Percentiles rank a stretch among this genome's conserved stretches.
These are phyloP conservation scores for Noctua janthina DNA, from an alignment of 2,888 invertebrate genomes.

Conservation along the genomic window DNA sequence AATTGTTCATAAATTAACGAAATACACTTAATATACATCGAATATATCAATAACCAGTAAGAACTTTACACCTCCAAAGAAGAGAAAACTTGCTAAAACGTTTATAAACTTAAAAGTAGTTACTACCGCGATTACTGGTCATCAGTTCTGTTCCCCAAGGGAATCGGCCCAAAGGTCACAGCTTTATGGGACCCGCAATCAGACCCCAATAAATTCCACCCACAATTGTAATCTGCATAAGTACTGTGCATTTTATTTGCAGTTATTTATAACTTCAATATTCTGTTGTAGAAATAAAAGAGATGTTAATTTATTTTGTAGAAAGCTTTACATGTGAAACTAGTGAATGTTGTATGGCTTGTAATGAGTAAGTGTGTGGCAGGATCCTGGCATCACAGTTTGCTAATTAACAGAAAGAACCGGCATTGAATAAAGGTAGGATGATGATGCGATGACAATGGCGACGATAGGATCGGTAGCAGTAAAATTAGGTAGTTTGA, in stretches of 20 bases:
- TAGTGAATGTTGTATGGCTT: neutral
- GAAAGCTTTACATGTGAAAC: conserved; percentile 12
- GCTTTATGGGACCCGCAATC: conserved; percentile 68
- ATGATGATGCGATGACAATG: neutral
- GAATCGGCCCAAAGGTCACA: conserved; percentile 60
- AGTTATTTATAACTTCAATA: conserved; percentile 57
- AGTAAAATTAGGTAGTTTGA: neutral
- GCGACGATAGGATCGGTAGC: neutral
- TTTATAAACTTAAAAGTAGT: neutral
- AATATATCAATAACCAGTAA: neutral
- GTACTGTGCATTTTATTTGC: conserved; percentile 59
- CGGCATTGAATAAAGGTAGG: neutral
- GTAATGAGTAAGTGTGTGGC: neutral
- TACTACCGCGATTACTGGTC: conserved; percentile 20
- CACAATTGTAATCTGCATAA: conserved; percentile 68
- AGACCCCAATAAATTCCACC: conserved; percentile 68
- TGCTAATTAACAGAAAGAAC: neutral
- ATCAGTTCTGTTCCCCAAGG: conserved; percentile 22
- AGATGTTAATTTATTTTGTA: conserved; percentile 20
- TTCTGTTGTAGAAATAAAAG: conserved; percentile 44
- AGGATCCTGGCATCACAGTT: neutral
- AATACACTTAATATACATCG: neutral
- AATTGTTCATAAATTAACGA: neutral
- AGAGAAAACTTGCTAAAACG: neutral
- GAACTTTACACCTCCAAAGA: neutral